Evolutionary conservation across 2,888 invertebrate species (phyloP), one percentile per base, ranked within the genome.

Genomic region (Tromatobia lineatoria): DNA sequence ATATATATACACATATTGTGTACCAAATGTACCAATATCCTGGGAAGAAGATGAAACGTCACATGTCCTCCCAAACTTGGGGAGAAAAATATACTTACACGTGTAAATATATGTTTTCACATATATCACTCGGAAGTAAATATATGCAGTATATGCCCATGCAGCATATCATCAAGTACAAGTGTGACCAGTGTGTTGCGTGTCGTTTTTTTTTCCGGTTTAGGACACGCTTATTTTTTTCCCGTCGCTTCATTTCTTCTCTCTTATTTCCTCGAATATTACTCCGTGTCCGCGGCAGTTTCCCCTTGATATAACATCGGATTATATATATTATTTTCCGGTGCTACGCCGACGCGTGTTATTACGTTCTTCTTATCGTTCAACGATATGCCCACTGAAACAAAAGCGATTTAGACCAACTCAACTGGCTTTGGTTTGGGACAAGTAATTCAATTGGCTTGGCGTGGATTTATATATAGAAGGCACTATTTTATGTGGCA

Each of bases 81-180:
- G 18, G n/a, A 61, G 61, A 61, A 61, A 61, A 61, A 61, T n/a
- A 61, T n/a, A 61, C 34, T 61, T 10, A 61, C 61, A 61, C 61
- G 57, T 57, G 15, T 57, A 15, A 25, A 34, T 61, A 29, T 29
- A 34, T n/a, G 34, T 61, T 38, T 61, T 8, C 18, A 61, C 2
- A 42, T 42, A 25, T n/a, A 64, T 64, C 15, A 64, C 38, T 4
- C 8, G 34, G 57, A 8, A 57, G 59, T 13, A 29, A 2, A 8
- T 38, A 64, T n/a, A 8, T 38, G 34, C 34, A 1, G 6, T 38
- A 29, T 29, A 29, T 25, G 11, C 23, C 3, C 25, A 34, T 20
- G 8, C 47, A 18, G 13, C 13, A n/a, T 20, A 61, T 47, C 11
- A n/a, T n/a, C n/a, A 25, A 57, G 7, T 59, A 20, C 18, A 18